Base-by-base conservation (phyloP, 2,888 invertebrate genomes). In the Epirrhoe tristata region DNA sequence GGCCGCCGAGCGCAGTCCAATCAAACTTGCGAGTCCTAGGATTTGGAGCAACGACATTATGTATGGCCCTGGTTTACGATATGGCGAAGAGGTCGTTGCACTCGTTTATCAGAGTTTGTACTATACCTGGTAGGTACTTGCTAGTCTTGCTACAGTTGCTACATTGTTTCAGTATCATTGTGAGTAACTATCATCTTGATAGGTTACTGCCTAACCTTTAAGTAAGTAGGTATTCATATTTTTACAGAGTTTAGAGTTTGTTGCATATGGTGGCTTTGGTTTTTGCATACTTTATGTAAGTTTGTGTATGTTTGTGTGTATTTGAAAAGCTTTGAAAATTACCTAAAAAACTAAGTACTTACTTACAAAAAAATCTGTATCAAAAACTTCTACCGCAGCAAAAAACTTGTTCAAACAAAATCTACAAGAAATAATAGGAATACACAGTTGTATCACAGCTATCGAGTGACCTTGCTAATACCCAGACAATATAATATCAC, bases 21-120 rank as follows among this genome's bases (percentile, higher is more conserved):
- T 85, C 85, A 86, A 87, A 85, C 80, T 86, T 85, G 80, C 78
- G 80, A 82, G 84, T 77, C 83, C 77, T 59, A 71, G 79, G 82
- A 81, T 80, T 86, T 83, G 77, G 76, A 78, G 66, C 74, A 71
- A 75, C 66, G 73, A 70, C 74, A 77, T 81, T 77, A 78, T 74
- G 75, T 72, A 76, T 74, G 74, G 71, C 73, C 67, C 59, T 60
- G 63, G 58, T 39, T 69, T 61, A 63, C 66, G 43, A 43, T 66
- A 17, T 57, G 39, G 24, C 58, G 43, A 48, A 24, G 53, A 57
- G 46, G 46, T 36, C 51, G 51, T 62, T 24, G 66, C 32, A 50
- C 46, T 59, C 58, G 39, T 55, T 67, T 63, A 52, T 63, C 55
- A 57, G 43, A 57, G 39, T 43, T 43, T 43, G 39, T 12, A 43